phyloP scores from a whole-genome alignment of 2,113 vertebrate species.

The Podarcis cretensis region DNA sequence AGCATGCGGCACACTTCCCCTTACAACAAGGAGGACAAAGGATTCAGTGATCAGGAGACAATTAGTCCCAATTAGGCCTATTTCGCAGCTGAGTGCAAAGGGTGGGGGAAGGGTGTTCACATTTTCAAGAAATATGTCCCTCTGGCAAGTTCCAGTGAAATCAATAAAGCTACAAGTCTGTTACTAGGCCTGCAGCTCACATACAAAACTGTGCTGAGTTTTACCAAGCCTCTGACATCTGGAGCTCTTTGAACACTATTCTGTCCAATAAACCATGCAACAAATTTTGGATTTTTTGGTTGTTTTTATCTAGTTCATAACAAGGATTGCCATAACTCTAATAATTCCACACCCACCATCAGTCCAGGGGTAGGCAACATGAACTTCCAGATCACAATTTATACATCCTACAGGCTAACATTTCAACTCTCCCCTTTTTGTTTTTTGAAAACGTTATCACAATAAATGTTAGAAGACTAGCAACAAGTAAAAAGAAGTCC shows the following conservation, averaged over 20 bases:
- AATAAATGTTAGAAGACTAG: neutral
- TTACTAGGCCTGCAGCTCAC: neutral
- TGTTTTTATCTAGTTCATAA: neutral
- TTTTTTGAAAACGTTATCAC: neutral
- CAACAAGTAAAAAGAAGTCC: neutral
- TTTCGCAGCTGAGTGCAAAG: conserved; percentile 71
- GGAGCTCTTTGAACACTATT: neutral
- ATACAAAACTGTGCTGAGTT: fast-evolving
- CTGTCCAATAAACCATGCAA: fast-evolving
- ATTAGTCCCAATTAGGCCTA: conserved; percentile 77
- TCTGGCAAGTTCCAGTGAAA: conserved; percentile 15
- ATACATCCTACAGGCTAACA: fast-evolving
- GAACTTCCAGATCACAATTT: neutral
- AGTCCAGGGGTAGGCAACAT: neutral
- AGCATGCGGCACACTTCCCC: conserved; percentile 58
- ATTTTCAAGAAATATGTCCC: conserved; percentile 61
- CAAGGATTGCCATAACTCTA: neutral
- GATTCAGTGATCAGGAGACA: conserved; percentile 65
- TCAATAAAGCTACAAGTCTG: conserved; percentile 11
- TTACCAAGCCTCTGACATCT: neutral
- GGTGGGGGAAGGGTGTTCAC: conserved; percentile 56
- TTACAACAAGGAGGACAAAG: conserved; percentile 67
- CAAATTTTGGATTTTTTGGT: neutral
- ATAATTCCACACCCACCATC: neutral
- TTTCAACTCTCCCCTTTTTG: fast-evolving